Base-by-base conservation (phyloP, 2,797 vertebrate species). In the Orientallactaga sibirica region DNA sequence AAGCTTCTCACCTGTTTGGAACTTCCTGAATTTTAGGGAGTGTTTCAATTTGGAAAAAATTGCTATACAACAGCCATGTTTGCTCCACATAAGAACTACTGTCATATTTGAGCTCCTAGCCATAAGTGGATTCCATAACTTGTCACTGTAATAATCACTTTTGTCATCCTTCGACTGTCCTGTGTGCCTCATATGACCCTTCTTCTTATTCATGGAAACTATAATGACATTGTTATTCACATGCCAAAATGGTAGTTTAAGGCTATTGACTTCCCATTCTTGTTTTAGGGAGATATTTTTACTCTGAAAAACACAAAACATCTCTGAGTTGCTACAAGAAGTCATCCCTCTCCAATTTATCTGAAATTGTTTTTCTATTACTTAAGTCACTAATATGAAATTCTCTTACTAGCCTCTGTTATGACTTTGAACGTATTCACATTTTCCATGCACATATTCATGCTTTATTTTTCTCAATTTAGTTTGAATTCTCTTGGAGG, bases 241-340 rank as follows among this genome's bases (percentile, higher is more conserved):
- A 83, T 52, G 43, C 27, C 85, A 85, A 70, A 75, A 61, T 22
- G 27, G 18, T 73, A 25, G 82, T 76, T 79, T 52, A 58, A 81
- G 9, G 22, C 74, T 48, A 74, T 7, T 70, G 74, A 83, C 48
- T 76, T 82, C 15, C 15, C 29, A 24, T 67, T 89, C 33, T 70
- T 71, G 37, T 76, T 90, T 79, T 75, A 90, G 70, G 68, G 33
- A 86, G 67, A 29, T 89, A 71, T 43, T 86, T 92, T 90, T 37
- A 79, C 75, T 77, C 5, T 33, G 37, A 92, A 84, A 78, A n/a
- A 18, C 52, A 82, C 5, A 94, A 64, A 27, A 18, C 8, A 87
- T 85, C 19, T 37, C 73, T 67, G 77, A 71, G 27, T 37, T 87
- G 37, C 37, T 70, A 71, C 25, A 77, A 75, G 85, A 82, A 73